These are phyloP conservation scores for Parnassius orleans DNA, from an alignment of 2,888 invertebrate species.

Conservation along the genomic window DNA sequence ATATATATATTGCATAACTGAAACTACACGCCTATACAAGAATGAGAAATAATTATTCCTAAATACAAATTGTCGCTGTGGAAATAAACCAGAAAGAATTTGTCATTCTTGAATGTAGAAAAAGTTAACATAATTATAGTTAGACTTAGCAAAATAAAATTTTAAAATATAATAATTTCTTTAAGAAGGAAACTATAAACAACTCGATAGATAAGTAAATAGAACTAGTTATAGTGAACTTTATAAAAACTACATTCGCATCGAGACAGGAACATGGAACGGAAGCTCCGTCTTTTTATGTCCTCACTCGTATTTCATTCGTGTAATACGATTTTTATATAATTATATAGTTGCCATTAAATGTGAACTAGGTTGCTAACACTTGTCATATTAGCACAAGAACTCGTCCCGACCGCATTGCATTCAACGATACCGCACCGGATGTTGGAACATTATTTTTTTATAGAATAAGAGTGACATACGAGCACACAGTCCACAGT, in stretches of 20 bases:
- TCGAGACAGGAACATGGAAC: constrained; percentile 10
- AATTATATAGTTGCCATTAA: constrained; percentile 15
- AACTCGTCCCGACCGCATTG: constrained; percentile 11
- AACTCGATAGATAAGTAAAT: background rate
- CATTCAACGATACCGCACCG: constrained; percentile 3
- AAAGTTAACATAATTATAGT: too few species aligned
- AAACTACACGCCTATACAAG: too few species aligned
- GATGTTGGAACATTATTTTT: constrained; percentile 6
- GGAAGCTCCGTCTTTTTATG: constrained; percentile 13
- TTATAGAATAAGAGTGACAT: too few species aligned
- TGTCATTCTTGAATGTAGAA: too few species aligned
- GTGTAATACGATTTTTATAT: background rate
- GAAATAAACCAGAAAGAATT: too few species aligned
- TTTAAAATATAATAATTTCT: too few species aligned
- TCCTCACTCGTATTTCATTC: constrained; percentile 13
- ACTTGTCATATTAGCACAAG: background rate
- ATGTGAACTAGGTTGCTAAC: constrained; percentile 12
- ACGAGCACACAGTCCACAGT: too few species aligned
- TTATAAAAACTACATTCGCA: constrained; percentile 13
- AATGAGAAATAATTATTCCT: too few species aligned
- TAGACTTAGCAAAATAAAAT: too few species aligned
- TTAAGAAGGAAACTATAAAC: constrained; percentile 9
- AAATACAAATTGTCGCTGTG: too few species aligned
- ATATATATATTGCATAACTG: too few species aligned
- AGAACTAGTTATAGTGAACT: constrained; percentile 1